Evolutionary conservation across 2,888 invertebrate genomes (phyloP), one percentile per base, ranked within the genome.

Genomic region (Chrysomela aeneicollis): DNA sequence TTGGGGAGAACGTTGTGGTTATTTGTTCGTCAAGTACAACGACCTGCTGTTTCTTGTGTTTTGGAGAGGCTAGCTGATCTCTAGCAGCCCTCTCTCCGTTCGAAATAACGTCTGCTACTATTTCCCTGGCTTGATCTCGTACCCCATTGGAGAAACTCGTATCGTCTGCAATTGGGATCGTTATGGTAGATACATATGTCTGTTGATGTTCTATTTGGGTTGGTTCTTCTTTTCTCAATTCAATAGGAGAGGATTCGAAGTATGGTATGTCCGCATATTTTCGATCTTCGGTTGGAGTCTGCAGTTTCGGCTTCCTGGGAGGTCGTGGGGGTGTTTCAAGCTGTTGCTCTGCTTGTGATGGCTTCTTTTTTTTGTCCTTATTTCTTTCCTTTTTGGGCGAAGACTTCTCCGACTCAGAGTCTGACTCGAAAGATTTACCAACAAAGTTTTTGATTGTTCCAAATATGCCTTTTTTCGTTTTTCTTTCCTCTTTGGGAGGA

Each of bases 351-450:
- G 76, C 64, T 67, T 76, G 68, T 59, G 61, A 55, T 66, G 71
- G 67, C 64, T 73, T 75, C 63, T 69, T 74, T 64, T 74, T 70
- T 54, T 71, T 74, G 15, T 72, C 73, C 70, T 73, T 78, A 69
- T 73, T 79, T 69, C 71, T 76, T 57, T 74, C 74, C 67, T 77
- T 78, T 66, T 78, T 79, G 6, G 79, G 76, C 2, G 79, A 78
- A 71, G 79, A 78, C 73, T 79, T 81, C 68, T 82, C 82, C 6
- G 82, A 81, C 66, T 83, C 83, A 8, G 82, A 81, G 68, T 82
- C 82, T 37, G 82, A 82, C 57, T 82, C 82, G 17, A 80, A 75
- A 15, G 83, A 83, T 69, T 80, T 80, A 54, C 77, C 77, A 47
- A 82, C 82, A 60, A 82, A 79, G 53, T 78, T 81, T 76, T 82